Percentiles rank a stretch among this genome's conserved stretches.
These are phyloP conservation scores for Zygogramma bicolorata DNA, from an alignment of 2,888 invertebrate genomes.

Conservation along the genomic window DNA sequence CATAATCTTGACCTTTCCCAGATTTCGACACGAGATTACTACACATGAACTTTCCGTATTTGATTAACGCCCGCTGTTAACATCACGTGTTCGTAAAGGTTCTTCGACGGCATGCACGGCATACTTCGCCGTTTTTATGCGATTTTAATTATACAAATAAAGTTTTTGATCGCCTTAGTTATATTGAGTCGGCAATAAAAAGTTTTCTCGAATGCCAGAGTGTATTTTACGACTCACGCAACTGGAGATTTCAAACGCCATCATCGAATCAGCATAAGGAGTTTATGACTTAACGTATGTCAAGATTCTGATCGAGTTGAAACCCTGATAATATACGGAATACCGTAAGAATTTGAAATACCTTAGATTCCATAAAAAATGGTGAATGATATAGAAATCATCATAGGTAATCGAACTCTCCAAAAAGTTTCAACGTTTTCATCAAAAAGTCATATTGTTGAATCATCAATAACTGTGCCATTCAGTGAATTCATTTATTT, in stretches of 20 bases:
- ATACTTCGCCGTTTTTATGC: constrained; percentile 35
- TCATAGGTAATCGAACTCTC: too few species aligned
- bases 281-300: background rate
- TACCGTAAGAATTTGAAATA: too few species aligned
- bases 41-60: constrained; percentile 18
- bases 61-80: constrained; percentile 26
- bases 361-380: background rate
- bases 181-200: background rate
- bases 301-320: background rate
- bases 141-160: constrained; percentile 34
- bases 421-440: too few species aligned
- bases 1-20: background rate
- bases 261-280: background rate
- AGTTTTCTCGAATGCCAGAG: background rate
- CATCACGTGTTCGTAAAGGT: constrained; percentile 25
- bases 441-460: too few species aligned
- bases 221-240: constrained; percentile 13
- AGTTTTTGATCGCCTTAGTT: constrained; percentile 11
- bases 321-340: too few species aligned
- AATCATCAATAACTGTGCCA: too few species aligned
- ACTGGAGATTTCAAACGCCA: background rate
- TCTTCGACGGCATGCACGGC: constrained; percentile 32
- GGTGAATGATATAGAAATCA: too few species aligned
- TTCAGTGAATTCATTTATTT: too few species aligned
- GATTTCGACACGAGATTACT: background rate